Conservation (phyloP, 53 echinoderm and acorn worm genomes). For the Temnopleurus reevesii region DNA sequence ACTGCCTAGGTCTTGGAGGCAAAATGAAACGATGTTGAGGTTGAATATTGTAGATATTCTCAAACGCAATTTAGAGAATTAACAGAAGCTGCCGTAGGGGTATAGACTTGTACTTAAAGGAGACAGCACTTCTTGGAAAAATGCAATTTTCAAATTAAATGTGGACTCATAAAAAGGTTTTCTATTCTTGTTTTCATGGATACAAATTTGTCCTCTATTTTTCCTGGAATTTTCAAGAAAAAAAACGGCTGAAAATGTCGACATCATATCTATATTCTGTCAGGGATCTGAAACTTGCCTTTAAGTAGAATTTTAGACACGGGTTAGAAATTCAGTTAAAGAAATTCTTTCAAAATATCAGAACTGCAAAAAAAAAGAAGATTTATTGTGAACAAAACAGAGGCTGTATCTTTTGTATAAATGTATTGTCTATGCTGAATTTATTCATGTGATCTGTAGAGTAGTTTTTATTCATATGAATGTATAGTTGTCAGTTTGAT, state of each 20-base stretch:
- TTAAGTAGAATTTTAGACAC: not conserved
- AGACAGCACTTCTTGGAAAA: not conserved
- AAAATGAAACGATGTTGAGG: not conserved
- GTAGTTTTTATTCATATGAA: not conserved
- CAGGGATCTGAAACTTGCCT: constrained; percentile 30
- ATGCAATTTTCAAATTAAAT: no score
- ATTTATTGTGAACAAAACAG: constrained; percentile 11
- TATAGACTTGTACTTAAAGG: constrained; percentile 19
- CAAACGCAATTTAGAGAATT: not conserved
- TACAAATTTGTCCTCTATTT: not conserved
- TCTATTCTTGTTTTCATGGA: not conserved
- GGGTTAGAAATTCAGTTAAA: not conserved
- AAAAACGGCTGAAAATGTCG: not conserved
- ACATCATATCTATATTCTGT: not conserved
- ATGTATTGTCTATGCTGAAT: constrained; percentile 25
- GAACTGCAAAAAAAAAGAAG: not conserved
- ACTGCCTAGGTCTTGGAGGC: no score
- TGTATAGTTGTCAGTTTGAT: constrained; percentile 22
- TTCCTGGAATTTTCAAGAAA: not conserved
- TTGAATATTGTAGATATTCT: not conserved
- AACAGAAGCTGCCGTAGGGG: not conserved
- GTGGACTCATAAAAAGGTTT: no score
- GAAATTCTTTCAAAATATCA: not conserved
- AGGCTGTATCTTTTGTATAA: constrained; percentile 42
- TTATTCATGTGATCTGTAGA: not conserved